A percentile compares a stretch with the other conserved stretches of the same genome.
Conservation (phyloP, 2,113 vertebrate species). For the Psephotus haematonotus region DNA sequence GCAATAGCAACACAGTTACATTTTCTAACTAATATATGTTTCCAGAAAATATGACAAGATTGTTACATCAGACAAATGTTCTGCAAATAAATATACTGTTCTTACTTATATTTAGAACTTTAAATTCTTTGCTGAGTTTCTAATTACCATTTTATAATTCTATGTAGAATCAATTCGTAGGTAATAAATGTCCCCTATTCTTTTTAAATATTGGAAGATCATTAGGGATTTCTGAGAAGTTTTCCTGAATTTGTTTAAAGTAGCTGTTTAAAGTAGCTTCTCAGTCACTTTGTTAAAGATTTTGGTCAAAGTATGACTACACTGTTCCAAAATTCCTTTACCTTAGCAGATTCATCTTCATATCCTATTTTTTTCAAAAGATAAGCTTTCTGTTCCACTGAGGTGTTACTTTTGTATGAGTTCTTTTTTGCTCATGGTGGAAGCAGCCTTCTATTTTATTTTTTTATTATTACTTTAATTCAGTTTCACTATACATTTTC, state of each 20-base stretch:
- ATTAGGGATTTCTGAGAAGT: not conserved
- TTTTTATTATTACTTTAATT: not conserved
- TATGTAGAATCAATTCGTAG: not conserved
- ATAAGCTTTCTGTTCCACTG: not conserved
- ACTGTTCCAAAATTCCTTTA: not conserved
- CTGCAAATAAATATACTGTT: not conserved
- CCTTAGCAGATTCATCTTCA: not conserved
- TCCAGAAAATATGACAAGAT: not conserved
- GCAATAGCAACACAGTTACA: not conserved
- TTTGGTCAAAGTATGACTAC: not conserved
- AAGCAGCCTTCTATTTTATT: not conserved
- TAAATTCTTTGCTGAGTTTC: not conserved
- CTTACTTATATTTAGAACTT: not conserved
- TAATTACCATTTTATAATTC: not conserved
- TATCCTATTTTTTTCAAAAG: not conserved
- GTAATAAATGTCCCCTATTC: not conserved
- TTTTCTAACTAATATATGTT: not conserved
- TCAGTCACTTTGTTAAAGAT: not conserved
- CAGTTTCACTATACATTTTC: not conserved
- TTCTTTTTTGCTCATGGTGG: not conserved
- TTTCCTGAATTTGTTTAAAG: not conserved
- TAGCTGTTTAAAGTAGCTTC: not conserved
- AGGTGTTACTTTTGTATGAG: not conserved
- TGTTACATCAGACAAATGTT: not conserved
- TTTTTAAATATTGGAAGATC: not conserved